Conservation (phyloP, 2,113 vertebrate genomes). For the Scophthalmus maximus region DNA sequence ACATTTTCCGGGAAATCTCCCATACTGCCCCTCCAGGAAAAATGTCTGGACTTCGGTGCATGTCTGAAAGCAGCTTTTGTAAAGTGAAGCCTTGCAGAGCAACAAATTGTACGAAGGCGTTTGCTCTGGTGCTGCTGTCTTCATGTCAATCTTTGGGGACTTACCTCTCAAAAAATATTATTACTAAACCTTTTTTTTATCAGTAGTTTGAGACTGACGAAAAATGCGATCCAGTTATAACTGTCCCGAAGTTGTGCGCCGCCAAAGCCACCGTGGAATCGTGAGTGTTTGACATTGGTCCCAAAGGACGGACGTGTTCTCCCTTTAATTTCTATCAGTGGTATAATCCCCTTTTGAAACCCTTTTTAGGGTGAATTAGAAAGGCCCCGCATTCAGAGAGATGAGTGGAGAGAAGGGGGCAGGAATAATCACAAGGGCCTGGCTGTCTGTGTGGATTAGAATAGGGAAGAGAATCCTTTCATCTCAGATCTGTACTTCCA, state of each 20-base stretch:
- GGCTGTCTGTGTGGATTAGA: constrained; percentile 83
- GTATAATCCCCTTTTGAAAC: constrained; percentile 82
- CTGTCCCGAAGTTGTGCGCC: constrained; percentile 34
- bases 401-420: constrained; percentile 72
- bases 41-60: no score
- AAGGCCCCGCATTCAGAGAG: constrained; percentile 80
- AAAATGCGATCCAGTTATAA: constrained; percentile 34
- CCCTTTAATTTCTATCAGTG: constrained; percentile 79
- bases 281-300: constrained; percentile 79
- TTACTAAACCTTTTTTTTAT: neutral
- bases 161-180: neutral
- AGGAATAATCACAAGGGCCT: constrained; percentile 81
- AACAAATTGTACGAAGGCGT: neutral
- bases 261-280: constrained; percentile 59
- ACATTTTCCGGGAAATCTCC: no score
- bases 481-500: constrained; percentile 79
- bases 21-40: no score
- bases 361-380: constrained; percentile 85
- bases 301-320: constrained; percentile 76
- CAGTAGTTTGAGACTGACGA: neutral
- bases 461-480: constrained; percentile 83
- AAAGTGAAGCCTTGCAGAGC: neutral
- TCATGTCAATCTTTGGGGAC: neutral
- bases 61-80: no score
- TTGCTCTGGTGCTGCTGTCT: neutral